Percentiles rank a stretch among this genome's conserved stretches.
Conservation (phyloP, 2,113 vertebrate species). For the Cepphus grylle region DNA sequence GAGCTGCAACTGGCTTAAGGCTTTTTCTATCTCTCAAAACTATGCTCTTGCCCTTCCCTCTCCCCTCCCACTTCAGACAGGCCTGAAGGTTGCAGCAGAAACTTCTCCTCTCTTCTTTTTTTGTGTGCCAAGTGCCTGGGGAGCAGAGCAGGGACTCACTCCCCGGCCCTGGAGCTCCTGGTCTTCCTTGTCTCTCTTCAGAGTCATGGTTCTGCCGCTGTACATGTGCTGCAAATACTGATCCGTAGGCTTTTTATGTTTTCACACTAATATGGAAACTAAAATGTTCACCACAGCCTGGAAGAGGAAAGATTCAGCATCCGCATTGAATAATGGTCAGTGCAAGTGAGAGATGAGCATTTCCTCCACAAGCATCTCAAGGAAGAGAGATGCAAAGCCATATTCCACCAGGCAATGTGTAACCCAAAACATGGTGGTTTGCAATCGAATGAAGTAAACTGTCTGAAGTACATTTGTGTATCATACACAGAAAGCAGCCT, state of each 20-base stretch:
- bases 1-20: background rate
- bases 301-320: background rate
- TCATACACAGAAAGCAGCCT: background rate
- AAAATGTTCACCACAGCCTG: background rate
- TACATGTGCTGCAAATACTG: background rate
- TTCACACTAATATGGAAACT: background rate
- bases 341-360: background rate
- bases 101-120: background rate
- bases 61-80: background rate
- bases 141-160: background rate
- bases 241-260: background rate
- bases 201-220: background rate
- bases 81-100: background rate
- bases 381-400: background rate
- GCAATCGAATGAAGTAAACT: background rate
- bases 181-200: background rate
- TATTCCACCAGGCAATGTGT: background rate
- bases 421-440: background rate
- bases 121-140: background rate
- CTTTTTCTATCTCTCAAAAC: background rate
- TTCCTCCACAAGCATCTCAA: background rate
- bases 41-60: background rate
- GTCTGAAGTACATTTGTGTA: background rate
- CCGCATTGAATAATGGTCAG: rapidly evolving
- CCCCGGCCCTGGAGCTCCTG: background rate